phyloP scores from a whole-genome alignment of 30 jellyfish, hydroid and myxozoan species.

The Chironex yamaguchii region DNA sequence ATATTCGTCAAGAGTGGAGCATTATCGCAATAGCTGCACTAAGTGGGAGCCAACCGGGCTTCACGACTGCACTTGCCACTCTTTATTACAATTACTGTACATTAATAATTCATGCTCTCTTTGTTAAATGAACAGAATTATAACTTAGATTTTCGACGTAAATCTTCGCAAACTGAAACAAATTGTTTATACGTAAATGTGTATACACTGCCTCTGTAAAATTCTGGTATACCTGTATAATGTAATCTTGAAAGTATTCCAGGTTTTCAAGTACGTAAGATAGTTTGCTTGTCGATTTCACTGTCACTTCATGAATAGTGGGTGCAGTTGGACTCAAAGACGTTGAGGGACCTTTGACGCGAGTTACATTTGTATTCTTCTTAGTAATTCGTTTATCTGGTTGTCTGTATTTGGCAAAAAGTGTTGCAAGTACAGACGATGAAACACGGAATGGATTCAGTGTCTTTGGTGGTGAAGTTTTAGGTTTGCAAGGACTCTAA shows the following conservation, averaged over 20 bases:
- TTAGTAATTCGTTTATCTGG: not conserved
- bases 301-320: not conserved
- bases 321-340: not conserved
- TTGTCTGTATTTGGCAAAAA: not conserved
- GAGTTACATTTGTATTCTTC: not conserved
- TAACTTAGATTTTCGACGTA: too few relatives aligned
- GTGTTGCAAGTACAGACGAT: not conserved
- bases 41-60: too few relatives aligned
- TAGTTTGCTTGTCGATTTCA: not conserved
- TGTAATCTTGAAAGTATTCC: conserved; percentile 79
- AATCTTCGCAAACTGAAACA: too few relatives aligned
- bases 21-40: too few relatives aligned
- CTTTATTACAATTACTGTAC: too few relatives aligned
- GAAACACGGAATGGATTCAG: not conserved
- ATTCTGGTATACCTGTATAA: conserved; percentile 48
- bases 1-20: too few relatives aligned
- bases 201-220: too few relatives aligned
- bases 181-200: too few relatives aligned
- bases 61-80: too few relatives aligned
- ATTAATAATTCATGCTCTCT: too few relatives aligned
- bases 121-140: too few relatives aligned
- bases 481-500: conserved; percentile 40
- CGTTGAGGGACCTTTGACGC: not conserved
- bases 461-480: not conserved
- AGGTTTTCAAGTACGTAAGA: conserved; percentile 36